A percentile compares a stretch with the other conserved stretches of the same genome.
phyloP scores from a whole-genome alignment of 2,113 vertebrate species.

The Brachirus orientalis region DNA sequence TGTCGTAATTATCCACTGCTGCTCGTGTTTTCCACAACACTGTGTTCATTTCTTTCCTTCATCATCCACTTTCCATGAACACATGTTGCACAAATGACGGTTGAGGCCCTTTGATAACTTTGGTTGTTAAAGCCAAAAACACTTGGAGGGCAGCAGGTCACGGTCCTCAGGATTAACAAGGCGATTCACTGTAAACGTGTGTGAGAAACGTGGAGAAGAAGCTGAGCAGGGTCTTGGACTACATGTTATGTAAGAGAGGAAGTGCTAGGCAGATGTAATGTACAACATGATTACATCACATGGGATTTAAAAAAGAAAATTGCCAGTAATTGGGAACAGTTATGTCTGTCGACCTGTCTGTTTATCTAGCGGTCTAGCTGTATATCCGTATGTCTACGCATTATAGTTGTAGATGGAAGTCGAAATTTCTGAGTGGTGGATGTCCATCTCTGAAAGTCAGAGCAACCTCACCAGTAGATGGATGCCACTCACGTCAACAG shows the following conservation, averaged over 20 bases:
- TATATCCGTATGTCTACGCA: too few relatives aligned
- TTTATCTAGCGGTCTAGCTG: too few relatives aligned
- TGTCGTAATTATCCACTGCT: background rate
- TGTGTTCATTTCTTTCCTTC: constrained; percentile 12
- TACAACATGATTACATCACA: background rate
- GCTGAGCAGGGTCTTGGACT: constrained; percentile 10
- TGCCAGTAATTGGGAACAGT: too few relatives aligned
- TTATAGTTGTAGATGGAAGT: too few relatives aligned
- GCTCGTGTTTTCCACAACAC: background rate
- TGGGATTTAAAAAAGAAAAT: background rate
- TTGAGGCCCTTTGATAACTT: constrained; percentile 23
- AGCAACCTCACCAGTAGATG: too few relatives aligned
- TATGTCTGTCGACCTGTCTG: too few relatives aligned
- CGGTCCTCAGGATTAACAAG: constrained; percentile 29
- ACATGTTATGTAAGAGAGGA: constrained; percentile 42
- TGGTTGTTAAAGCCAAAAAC: constrained; percentile 17
- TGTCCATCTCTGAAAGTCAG: too few relatives aligned
- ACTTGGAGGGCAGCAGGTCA: constrained; percentile 6
- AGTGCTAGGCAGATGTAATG: constrained; percentile 8
- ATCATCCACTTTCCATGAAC: background rate
- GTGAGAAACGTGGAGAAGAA: constrained; percentile 23
- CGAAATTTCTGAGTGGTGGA: too few relatives aligned
- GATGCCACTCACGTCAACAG: too few relatives aligned
- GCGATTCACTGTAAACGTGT: constrained; percentile 38
- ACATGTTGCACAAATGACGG: constrained; percentile 14